phyloP scores from a whole-genome alignment of 2,113 vertebrate genomes.

The Tinamus guttatus region DNA sequence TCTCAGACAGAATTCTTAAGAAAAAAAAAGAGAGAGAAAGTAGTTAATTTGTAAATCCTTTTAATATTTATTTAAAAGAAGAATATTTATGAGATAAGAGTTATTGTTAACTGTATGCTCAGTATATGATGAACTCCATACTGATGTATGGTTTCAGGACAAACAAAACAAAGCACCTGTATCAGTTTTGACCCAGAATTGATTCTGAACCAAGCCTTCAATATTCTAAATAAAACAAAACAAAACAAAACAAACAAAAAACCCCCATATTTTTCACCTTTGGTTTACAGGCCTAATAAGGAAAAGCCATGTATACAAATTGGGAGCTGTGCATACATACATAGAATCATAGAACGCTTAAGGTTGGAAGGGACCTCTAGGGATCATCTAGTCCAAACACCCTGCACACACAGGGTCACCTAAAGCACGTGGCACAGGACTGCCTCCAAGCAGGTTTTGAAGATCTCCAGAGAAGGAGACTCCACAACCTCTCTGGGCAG shows the following conservation, averaged over 20 bases:
- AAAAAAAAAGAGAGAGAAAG: background rate
- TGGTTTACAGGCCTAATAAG: background rate
- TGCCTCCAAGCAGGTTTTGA: too few relatives aligned
- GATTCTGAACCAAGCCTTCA: background rate
- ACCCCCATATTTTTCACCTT: fast-evolving
- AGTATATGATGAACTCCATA: background rate
- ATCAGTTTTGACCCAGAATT: background rate
- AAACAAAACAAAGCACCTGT: background rate
- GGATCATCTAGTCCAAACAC: too few relatives aligned
- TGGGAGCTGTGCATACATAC: too few relatives aligned
- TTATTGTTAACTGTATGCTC: background rate
- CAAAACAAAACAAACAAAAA: background rate
- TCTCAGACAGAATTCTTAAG: background rate
- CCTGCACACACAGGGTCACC: too few relatives aligned
- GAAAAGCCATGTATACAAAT: background rate
- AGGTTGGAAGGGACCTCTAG: too few relatives aligned
- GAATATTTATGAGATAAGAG: background rate
- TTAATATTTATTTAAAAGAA: background rate
- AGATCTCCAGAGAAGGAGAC: too few relatives aligned
- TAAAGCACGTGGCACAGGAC: too few relatives aligned
- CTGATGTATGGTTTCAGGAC: background rate
- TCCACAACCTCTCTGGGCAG: too few relatives aligned
- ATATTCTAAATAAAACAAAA: background rate
- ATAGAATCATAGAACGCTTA: too few relatives aligned
- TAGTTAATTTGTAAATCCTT: background rate